phyloP scores from a whole-genome alignment of 2,113 vertebrate genomes.

The Vicugna pacos region DNA sequence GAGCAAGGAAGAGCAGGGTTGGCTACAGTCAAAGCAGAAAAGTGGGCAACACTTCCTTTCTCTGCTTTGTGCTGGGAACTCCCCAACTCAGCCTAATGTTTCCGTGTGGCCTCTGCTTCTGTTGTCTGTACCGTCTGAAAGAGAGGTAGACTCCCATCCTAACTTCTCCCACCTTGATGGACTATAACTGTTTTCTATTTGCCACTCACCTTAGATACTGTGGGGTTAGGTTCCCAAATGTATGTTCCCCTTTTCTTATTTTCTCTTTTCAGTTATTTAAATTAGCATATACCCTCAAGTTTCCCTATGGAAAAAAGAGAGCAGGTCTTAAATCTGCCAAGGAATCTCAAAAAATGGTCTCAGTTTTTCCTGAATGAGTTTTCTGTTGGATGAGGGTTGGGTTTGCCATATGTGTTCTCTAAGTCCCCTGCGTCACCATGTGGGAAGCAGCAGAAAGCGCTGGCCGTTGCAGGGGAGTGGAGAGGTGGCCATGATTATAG shows the following conservation, averaged over 20 bases:
- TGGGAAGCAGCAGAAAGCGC: background rate
- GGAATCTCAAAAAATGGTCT: background rate
- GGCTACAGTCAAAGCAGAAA: background rate
- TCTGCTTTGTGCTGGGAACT: background rate
- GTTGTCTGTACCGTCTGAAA: background rate
- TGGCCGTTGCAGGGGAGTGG: fast-evolving
- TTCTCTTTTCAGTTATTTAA: background rate
- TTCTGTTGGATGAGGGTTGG: background rate
- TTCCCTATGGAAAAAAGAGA: background rate
- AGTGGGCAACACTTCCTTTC: background rate
- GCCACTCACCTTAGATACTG: background rate
- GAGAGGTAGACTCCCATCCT: background rate
- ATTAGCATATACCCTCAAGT: background rate
- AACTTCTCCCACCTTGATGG: background rate
- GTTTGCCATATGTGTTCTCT: background rate
- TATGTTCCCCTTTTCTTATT: background rate
- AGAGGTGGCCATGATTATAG: background rate
- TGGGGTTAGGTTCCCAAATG: background rate
- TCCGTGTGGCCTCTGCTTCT: background rate
- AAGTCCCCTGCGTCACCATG: fast-evolving
- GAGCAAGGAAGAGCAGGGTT: background rate
- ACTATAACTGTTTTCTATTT: background rate
- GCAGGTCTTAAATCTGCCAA: background rate
- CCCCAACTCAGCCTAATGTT: background rate
- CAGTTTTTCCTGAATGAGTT: background rate